phyloP scores from a whole-genome alignment of 2,888 invertebrate species.

The Steinernema hermaphroditum region DNA sequence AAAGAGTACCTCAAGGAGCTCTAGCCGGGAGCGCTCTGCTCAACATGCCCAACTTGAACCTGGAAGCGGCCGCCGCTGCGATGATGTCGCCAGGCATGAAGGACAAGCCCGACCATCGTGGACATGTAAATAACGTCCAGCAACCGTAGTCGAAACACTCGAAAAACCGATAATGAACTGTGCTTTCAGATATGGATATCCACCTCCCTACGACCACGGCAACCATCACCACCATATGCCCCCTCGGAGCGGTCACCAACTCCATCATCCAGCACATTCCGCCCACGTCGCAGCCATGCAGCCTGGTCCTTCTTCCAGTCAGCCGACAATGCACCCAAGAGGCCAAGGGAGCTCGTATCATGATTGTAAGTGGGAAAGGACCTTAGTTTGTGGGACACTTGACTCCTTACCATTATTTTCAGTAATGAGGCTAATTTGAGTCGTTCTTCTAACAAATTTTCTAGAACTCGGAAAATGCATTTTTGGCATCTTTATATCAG shows the following conservation, averaged over 20 bases:
- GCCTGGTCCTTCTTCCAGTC: neutral
- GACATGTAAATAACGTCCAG: neutral
- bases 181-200: too few relatives aligned
- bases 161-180: too few relatives aligned
- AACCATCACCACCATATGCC: too few relatives aligned
- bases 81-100: neutral
- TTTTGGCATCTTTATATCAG: too few relatives aligned
- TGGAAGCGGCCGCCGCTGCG: neutral
- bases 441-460: too few relatives aligned
- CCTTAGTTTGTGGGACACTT: too few relatives aligned
- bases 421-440: too few relatives aligned
- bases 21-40: constrained; percentile 34
- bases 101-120: neutral
- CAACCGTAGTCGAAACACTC: too few relatives aligned
- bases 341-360: neutral
- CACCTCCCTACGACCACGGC: neutral
- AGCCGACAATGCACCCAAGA: neutral
- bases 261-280: neutral
- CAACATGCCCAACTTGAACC: neutral
- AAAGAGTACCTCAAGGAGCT: constrained; percentile 76
- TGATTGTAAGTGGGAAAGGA: constrained; percentile 24
- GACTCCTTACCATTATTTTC: too few relatives aligned
- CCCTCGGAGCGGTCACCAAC: too few relatives aligned
- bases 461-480: too few relatives aligned
- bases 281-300: neutral